These are phyloP conservation scores for Turdus rufiventris DNA, from an alignment of 2,113 vertebrate species.

Conservation along the genomic window DNA sequence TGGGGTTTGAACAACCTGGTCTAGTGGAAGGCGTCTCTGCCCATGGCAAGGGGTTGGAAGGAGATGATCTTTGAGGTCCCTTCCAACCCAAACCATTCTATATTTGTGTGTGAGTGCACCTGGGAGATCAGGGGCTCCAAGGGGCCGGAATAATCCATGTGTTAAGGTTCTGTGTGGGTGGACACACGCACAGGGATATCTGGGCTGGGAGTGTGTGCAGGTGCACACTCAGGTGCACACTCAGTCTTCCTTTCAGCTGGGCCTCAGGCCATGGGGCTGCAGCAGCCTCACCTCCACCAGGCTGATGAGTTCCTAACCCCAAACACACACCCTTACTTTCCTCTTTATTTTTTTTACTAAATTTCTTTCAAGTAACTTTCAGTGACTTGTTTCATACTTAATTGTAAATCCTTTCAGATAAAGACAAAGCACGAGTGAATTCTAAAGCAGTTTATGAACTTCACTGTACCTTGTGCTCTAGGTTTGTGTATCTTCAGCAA, in stretches of 20 bases:
- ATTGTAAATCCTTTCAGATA: not conserved
- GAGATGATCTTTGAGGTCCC: not conserved
- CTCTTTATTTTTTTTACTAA: too few relatives aligned
- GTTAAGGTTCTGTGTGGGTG: rapidly evolving
- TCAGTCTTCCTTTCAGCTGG: not conserved
- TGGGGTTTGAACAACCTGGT: not conserved
- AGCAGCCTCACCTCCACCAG: not conserved
- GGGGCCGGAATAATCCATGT: not conserved
- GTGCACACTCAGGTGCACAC: rapidly evolving
- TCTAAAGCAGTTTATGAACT: not conserved
- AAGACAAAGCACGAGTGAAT: not conserved
- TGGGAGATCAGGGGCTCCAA: not conserved
- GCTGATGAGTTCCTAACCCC: not conserved
- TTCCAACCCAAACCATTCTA: not conserved
- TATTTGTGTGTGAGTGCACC: not conserved
- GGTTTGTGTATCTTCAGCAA: not conserved
- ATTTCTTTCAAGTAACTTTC: not conserved
- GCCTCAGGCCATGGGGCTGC: not conserved
- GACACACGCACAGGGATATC: not conserved
- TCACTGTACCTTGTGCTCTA: not conserved
- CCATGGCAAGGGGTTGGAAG: not conserved
- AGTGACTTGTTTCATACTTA: not conserved
- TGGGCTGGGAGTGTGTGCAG: rapidly evolving
- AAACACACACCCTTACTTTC: not conserved
- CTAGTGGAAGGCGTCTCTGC: not conserved